Conservation (phyloP, 2,797 vertebrate species). For the Myotis vivesi region DNA sequence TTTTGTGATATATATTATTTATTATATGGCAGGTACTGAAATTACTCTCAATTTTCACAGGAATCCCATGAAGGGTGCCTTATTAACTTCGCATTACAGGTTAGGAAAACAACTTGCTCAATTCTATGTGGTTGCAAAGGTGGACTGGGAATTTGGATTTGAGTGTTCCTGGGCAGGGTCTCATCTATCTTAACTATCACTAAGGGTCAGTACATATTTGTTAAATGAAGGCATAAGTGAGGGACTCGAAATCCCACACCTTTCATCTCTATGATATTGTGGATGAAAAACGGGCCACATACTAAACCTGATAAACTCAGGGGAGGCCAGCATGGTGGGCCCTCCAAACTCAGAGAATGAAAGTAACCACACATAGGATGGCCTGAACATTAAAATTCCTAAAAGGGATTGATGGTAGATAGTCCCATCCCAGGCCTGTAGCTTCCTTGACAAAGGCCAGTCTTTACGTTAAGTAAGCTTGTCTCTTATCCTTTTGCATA, state of each 20-base stretch:
- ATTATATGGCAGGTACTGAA: not conserved
- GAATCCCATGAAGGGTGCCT: not conserved
- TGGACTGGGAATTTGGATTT: not conserved
- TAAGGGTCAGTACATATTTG: not conserved
- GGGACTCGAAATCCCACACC: not conserved
- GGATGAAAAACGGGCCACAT: not conserved
- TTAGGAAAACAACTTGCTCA: not conserved
- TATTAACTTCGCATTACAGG: not conserved
- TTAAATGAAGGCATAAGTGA: not conserved
- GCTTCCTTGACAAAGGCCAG: not conserved
- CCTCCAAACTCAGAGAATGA: not conserved
- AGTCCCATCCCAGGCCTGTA: not conserved
- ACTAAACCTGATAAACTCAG: not conserved
- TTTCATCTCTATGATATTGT: not conserved
- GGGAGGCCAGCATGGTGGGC: not conserved
- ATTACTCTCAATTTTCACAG: slow-evolving; percentile 1
- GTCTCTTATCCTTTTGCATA: not conserved
- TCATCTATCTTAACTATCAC: not conserved
- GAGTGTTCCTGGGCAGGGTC: not conserved
- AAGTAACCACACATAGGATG: not conserved
- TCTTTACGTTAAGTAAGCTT: not conserved
- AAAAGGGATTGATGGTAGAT: not conserved
- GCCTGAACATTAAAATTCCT: not conserved
- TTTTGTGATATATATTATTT: not conserved
- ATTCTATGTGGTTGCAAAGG: not conserved